Evolutionary conservation across 2,888 invertebrate genomes (phyloP), one percentile per base, ranked within the genome.

Genomic region (Drymonia ruficornis): DNA sequence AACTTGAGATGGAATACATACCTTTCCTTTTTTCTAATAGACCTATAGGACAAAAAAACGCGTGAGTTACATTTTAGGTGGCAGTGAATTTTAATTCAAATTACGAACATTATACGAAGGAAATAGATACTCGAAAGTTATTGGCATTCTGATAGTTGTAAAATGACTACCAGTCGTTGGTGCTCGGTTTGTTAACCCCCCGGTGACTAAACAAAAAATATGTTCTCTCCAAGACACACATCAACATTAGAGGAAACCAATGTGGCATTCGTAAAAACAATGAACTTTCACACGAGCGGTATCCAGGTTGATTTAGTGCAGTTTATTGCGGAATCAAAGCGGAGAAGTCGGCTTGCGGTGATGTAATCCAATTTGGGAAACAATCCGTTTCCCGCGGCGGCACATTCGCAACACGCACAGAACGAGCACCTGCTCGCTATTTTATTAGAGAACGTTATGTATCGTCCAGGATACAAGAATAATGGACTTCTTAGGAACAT

Each of bases 301-400:
- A 78, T 72, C 66, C 81, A 77, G 78, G 81, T 86, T 89, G 88
- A 89, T 90, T 84, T 84, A 86, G 80, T 75, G 79, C 74, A 79
- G 83, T 83, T 81, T 82, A 82, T 86, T 80, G 83, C 77, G 72
- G 76, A 89, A 89, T 89, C 88, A 87, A 81, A 86, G 84, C 76
- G 75, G 82, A 80, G 80, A 78, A 81, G 76, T 75, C 72, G 75
- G 78, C 72, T 74, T 84, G 88, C 71, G 86, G 88, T 81, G 61
- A 65, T 73, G 75, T 89, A 91, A 91, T 90, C 89, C 85, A 81
- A 87, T 91, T 91, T 89, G 76, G 83, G 83, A 82, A 89, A 90
- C 91, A 91, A 91, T 92, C 80, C 83, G 82, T 92, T 89, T 83
- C 80, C 76, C 83, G 78, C 72, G 69, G 61, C 63, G 72, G 70